Base-by-base conservation (phyloP, 2,888 invertebrate species). In the Ceraclea dissimilis region DNA sequence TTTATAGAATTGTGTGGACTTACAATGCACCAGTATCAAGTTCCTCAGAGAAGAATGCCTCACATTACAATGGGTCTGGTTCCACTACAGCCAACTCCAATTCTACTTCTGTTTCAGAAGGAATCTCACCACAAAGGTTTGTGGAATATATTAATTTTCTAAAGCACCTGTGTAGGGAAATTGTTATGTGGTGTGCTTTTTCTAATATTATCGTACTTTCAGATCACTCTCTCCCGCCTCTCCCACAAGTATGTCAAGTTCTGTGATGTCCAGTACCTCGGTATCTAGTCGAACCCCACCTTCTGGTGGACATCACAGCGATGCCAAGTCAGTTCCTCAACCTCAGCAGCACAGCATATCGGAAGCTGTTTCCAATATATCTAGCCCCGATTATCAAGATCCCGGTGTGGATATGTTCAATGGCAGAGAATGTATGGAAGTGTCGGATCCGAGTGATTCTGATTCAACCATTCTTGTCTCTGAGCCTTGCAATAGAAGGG, bases 321-420 rank as follows among this genome's bases (percentile, higher is more conserved):
- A 65, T 62, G 60, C 66, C 57, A 65, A 10, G 65, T 21, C 68
- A 64, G 54, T 68, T 66, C 44, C 73, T 70, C 55, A 70, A 71
- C 50, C 67, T 70, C 49, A 67, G 74, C 70, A 76, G 74, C 72
- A 72, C 67, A 90, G 90, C 70, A 82, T 90, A 65, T 89, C 90
- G 49, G 90, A 90, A 75, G 91, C 90, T 52, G 85, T 91, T 66
- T 90, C 90, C 64, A 91, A 91, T 77, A 90, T 92, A 73, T 90
- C 90, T 64, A 90, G 90, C 76, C 91, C 91, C 43, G 91, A 91
- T 73, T 91, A 89, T 76, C 89, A 90, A 72, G 91, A 91, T 71
- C 90, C 89, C 69, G 89, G 90, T 74, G 85, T 90, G 77, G 87
- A 86, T 70, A 86, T 87, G 68, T 80, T 88, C 62, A 84, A 85